Conservation (phyloP, 2,113 vertebrate genomes). For the Miniopterus natalensis region DNA sequence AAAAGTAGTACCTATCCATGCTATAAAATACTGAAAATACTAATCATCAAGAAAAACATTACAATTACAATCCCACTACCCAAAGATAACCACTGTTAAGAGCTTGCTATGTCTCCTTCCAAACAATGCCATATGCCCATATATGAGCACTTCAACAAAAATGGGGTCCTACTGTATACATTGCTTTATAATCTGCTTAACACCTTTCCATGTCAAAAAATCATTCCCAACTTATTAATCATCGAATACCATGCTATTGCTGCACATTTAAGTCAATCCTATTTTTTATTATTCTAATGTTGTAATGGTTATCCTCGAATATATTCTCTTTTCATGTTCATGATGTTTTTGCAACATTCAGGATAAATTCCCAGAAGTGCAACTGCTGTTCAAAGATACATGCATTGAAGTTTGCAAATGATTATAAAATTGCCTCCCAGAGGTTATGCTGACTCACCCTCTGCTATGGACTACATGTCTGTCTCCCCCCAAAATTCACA, state of each 20-base stretch:
- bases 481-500: not conserved
- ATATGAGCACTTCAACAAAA: not conserved
- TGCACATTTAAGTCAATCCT: not conserved
- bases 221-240: not conserved
- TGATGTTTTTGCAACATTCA: not conserved
- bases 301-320: not conserved
- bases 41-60: slow-evolving; percentile 11
- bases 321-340: not conserved
- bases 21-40: slow-evolving; percentile 34
- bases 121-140: not conserved
- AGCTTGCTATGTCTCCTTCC: not conserved
- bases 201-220: slow-evolving; percentile 5
- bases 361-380: not conserved
- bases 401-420: not conserved
- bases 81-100: not conserved
- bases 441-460: not conserved
- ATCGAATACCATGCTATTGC: not conserved
- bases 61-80: not conserved
- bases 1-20: not conserved
- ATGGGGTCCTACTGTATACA: not conserved
- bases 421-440: not conserved
- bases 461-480: not conserved
- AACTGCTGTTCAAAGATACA: not conserved
- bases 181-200: not conserved
- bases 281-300: not conserved